These are phyloP conservation scores for Protaetia brevitarsis DNA, from an alignment of 1,140 invertebrate genomes.

Conservation along the genomic window DNA sequence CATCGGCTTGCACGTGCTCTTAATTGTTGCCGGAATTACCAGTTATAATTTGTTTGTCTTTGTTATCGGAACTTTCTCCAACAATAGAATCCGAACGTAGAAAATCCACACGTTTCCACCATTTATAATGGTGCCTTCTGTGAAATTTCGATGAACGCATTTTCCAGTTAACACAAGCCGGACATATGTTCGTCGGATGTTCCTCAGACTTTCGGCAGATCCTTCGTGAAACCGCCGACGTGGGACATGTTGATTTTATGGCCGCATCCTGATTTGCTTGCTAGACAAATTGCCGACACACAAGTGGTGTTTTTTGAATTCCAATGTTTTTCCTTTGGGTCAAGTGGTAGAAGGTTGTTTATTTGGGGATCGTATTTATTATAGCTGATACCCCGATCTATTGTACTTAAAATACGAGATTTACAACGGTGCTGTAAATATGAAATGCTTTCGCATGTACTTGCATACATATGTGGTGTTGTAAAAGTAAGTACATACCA, in stretches of 20 bases:
- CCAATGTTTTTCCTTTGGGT: not conserved
- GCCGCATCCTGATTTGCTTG: constrained; percentile 4
- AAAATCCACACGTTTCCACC: not conserved
- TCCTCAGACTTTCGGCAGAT: not conserved
- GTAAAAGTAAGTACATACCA: no score
- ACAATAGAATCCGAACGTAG: not conserved
- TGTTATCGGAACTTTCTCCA: not conserved
- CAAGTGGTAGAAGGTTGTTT: not conserved
- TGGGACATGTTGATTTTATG: constrained; percentile 8
- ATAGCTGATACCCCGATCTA: not conserved
- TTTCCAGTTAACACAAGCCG: not conserved
- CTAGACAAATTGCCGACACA: not conserved
- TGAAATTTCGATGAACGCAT: not conserved
- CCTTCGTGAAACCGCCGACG: not conserved
- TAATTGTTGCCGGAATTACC: constrained; percentile 13
- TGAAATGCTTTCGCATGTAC: not conserved
- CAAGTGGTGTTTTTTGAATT: not conserved
- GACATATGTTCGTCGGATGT: not conserved
- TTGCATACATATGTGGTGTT: not conserved
- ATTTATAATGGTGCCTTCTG: not conserved
- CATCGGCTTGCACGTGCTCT: constrained; percentile 6
- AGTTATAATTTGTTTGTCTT: constrained; percentile 1
- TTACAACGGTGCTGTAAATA: not conserved
- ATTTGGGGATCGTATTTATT: constrained; percentile 7
- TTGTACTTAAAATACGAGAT: not conserved